Percentiles rank a stretch among this genome's conserved stretches.
phyloP scores from a whole-genome alignment of 2,888 invertebrate genomes.

The Lasioglossum malachurum region DNA sequence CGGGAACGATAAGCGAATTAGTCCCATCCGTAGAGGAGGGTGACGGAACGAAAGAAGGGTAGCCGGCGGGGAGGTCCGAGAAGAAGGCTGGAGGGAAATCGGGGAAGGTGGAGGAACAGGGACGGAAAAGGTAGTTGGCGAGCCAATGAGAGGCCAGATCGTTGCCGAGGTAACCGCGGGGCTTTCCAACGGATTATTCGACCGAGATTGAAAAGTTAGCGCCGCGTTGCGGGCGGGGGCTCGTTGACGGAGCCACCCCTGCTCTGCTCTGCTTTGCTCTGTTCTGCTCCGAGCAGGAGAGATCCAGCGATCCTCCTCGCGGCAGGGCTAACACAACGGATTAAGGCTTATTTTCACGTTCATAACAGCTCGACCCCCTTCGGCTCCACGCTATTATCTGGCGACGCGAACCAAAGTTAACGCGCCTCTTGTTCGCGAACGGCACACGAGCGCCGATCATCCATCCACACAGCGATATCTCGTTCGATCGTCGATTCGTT shows the following conservation, averaged over 20 bases:
- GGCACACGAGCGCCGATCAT: not conserved
- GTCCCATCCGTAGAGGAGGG: slow-evolving; percentile 50
- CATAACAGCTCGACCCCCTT: slow-evolving; percentile 45
- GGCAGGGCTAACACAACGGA: slow-evolving; percentile 61
- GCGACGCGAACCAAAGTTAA: slow-evolving; percentile 34
- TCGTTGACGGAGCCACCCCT: slow-evolving; percentile 59
- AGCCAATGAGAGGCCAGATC: slow-evolving; percentile 83
- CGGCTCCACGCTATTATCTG: slow-evolving; percentile 37
- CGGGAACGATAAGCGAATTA: slow-evolving; percentile 26
- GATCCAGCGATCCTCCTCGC: slow-evolving; percentile 54
- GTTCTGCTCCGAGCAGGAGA: not conserved
- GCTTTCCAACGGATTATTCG: slow-evolving; percentile 82
- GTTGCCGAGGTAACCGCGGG: slow-evolving; percentile 84
- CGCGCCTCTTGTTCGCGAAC: not conserved
- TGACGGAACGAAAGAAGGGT: slow-evolving; percentile 54
- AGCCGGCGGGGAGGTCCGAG: slow-evolving; percentile 33
- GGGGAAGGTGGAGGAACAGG: slow-evolving; percentile 33
- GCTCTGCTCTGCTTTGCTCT: slow-evolving; percentile 29
- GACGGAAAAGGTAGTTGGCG: slow-evolving; percentile 55
- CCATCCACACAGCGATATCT: not conserved
- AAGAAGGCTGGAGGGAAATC: slow-evolving; percentile 32
- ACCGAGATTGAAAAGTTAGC: slow-evolving; percentile 85
- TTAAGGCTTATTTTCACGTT: slow-evolving; percentile 59
- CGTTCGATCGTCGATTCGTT: slow-evolving; percentile 7
- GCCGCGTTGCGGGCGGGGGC: slow-evolving; percentile 56